Evolutionary conservation across 1,140 invertebrate genomes (phyloP).

Genomic region (Apocrypta bakeri): DNA sequence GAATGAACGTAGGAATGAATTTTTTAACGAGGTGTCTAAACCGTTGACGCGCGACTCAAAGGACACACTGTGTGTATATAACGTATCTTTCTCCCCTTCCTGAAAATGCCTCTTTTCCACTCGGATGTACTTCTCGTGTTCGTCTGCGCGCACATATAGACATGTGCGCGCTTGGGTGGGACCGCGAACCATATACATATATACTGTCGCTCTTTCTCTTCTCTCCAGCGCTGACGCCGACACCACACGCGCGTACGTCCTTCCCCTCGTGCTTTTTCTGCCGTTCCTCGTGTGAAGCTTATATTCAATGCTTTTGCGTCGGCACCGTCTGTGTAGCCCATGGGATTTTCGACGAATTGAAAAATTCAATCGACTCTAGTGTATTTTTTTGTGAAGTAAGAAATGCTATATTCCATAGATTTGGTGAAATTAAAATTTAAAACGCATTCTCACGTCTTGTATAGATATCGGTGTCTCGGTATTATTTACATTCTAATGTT

Average conservation of each 20-base stretch:
- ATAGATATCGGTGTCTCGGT: too few species aligned
- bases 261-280: constrained; percentile 5
- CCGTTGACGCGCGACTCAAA: constrained; percentile 1
- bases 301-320: constrained; percentile 34
- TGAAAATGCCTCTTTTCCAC: constrained; percentile 39
- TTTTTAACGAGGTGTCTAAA: constrained; percentile 37
- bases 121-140: background rate
- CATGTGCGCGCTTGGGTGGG: constrained; percentile 37
- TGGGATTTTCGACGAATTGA: constrained; percentile 4
- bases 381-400: too few species aligned
- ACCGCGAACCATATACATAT: background rate
- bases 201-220: background rate
- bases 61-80: background rate
- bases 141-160: background rate
- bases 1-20: background rate
- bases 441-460: too few species aligned
- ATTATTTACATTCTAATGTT: too few species aligned
- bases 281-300: background rate
- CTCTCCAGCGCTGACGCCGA: too few species aligned
- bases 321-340: background rate
- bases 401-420: too few species aligned
- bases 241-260: background rate
- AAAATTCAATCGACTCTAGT: constrained; percentile 21
- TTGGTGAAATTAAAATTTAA: too few species aligned
- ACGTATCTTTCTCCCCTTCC: background rate